Base-by-base conservation (phyloP, 2,888 invertebrate species). In the Cataglyphis rosenhaueri region DNA sequence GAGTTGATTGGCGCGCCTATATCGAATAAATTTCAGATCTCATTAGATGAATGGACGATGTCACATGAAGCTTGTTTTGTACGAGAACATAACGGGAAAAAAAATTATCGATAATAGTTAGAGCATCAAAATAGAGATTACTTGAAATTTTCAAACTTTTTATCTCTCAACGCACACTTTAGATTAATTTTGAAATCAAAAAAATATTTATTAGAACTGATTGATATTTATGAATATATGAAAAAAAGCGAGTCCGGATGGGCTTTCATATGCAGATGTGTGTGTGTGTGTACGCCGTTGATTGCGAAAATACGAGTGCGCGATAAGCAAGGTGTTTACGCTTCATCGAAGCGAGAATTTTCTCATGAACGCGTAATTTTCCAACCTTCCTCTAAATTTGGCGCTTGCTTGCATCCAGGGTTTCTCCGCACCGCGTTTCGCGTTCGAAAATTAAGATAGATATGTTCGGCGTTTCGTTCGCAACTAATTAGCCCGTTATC, bases 261-360 rank as follows among this genome's bases (percentile, higher is more conserved):
- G 15, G 21, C 38, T 25, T 15, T 52, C 74, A 41, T 62, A 35
- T n/a, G 21, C 48, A 75, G 8, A n/a, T 68, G 9, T 38, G 21
- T 21, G 9, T 38, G 18, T 32, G 12, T n/a, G 18, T n/a, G 25
- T 12, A 32, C 35, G 35, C 48, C n/a, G 52, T 41, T 57, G 41
- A 78, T 78, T 57, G 32, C 78, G 35, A 71, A 79, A 79, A 44
- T 71, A 44, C 21, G 59, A 79, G 21, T 12, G 25, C 35, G 59
- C 32, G 70, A 78, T 70, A 55, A 70, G 71, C 78, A 79, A 59
- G 32, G 38, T 71, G 44, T 79, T 79, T 35, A 71, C 71, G 78
- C 71, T 79, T 79, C 59, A 71, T 79, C 73, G 78, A 44, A 79
- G 71, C 78, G 78, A 71, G 44, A 79, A 79, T 71, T 79, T 71